Evolutionary conservation across 2,113 vertebrate genomes (phyloP).

Genomic region (Globicephala melas): DNA sequence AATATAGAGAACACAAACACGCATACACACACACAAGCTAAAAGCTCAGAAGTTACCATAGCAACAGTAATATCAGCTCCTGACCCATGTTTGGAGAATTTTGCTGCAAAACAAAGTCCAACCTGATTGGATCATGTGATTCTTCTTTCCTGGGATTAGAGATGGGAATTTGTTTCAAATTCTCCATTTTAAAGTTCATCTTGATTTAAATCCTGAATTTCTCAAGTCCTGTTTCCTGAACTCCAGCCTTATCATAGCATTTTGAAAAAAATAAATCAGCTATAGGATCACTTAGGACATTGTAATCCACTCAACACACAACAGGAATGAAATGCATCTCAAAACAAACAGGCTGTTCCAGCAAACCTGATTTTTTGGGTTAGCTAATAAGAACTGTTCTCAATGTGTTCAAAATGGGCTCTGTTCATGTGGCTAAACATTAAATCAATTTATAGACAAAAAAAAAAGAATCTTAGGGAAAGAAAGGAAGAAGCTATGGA

Average conservation of each 20-base stretch:
- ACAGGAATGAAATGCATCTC: conserved; percentile 7
- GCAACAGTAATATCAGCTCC: conserved; percentile 54
- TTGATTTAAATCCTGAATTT: conserved; percentile 66
- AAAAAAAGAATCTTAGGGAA: neutral
- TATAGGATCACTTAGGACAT: neutral
- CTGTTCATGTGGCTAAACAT: neutral
- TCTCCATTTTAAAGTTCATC: conserved; percentile 73
- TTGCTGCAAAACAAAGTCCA: conserved; percentile 60
- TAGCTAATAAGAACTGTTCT: neutral
- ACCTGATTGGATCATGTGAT: neutral
- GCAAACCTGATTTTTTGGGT: neutral
- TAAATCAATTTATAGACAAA: neutral
- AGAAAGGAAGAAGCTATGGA: neutral
- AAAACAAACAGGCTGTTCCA: neutral
- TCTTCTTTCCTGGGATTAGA: conserved; percentile 53
- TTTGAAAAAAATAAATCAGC: conserved; percentile 54
- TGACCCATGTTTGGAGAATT: conserved; percentile 52
- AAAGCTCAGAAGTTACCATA: conserved; percentile 60
- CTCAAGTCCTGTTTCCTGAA: conserved; percentile 55
- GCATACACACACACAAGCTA: neutral
- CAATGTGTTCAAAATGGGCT: neutral
- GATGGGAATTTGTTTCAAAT: conserved; percentile 47
- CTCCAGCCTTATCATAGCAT: neutral
- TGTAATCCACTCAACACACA: neutral
- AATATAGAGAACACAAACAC: conserved; percentile 60